Percentiles rank a stretch among this genome's conserved stretches.
phyloP scores from a whole-genome alignment of 2,888 invertebrate genomes.

The Hydroisotoma schaefferi region DNA sequence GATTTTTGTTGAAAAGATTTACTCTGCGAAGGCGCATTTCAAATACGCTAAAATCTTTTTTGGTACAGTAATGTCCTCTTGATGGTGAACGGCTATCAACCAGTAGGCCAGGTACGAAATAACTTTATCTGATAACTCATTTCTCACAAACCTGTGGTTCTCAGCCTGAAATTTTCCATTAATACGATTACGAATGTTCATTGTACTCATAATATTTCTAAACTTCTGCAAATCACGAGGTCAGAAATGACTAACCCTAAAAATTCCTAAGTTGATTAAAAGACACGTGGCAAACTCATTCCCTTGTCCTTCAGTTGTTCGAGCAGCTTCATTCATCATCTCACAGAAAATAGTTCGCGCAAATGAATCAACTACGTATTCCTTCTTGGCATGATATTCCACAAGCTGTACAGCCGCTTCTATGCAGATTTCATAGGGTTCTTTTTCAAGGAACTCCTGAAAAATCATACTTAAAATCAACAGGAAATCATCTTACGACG shows the following conservation, averaged over 20 bases:
- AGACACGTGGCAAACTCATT: constrained; percentile 7
- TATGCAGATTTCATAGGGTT: constrained; percentile 6
- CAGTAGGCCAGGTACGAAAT: background rate
- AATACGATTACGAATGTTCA: too few species aligned
- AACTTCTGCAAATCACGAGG: background rate
- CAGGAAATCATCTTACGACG: background rate
- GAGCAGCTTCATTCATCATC: constrained; percentile 4
- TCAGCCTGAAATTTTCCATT: too few species aligned
- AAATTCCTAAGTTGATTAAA: constrained; percentile 8
- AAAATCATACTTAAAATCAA: background rate
- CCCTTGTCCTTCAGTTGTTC: background rate
- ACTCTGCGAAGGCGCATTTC: background rate
- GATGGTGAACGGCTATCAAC: background rate
- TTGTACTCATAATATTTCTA: too few species aligned
- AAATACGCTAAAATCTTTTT: background rate
- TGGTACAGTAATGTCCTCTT: background rate
- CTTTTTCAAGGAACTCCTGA: background rate
- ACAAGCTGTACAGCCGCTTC: background rate
- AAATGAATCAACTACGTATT: background rate
- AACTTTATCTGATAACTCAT: background rate
- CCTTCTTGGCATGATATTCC: background rate
- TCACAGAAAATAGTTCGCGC: background rate
- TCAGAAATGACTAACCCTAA: background rate
- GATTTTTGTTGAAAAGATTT: constrained; percentile 2
- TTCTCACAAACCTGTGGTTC: too few species aligned